Conservation (phyloP, 2,113 vertebrate genomes). For the Myiagra hebetior region DNA sequence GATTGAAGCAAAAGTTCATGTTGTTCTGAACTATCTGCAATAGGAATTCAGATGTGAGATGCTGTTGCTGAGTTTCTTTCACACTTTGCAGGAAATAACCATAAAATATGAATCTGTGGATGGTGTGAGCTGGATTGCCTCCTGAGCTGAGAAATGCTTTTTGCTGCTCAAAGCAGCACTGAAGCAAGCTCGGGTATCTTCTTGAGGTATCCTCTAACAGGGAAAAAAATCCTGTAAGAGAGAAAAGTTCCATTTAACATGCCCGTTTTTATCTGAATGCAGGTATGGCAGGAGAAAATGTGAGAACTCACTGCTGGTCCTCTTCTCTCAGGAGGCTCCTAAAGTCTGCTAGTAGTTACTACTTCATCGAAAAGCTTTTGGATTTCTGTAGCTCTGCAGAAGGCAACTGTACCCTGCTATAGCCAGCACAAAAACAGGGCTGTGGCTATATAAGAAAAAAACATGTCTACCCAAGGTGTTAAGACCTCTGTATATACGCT, state of each 20-base stretch:
- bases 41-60: background rate
- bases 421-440: background rate
- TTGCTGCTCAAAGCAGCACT: background rate
- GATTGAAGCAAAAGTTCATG: background rate
- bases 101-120: background rate
- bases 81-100: background rate
- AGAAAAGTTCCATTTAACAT: background rate
- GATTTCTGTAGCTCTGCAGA: background rate
- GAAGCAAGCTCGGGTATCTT: background rate
- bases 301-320: background rate
- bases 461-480: background rate
- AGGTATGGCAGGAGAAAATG: background rate
- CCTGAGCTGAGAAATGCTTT: background rate
- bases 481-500: background rate
- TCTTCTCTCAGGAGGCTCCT: background rate
- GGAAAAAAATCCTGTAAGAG: background rate
- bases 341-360: background rate
- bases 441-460: background rate
- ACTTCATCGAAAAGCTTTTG: background rate
- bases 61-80: background rate
- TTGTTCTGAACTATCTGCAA: background rate
- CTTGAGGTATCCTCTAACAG: background rate
- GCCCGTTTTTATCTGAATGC: background rate
- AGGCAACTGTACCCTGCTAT: background rate
- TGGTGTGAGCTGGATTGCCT: background rate